These are phyloP conservation scores for Imbricaverruca yamaguchii DNA, from an alignment of 2,888 invertebrate genomes.

Conservation along the genomic window DNA sequence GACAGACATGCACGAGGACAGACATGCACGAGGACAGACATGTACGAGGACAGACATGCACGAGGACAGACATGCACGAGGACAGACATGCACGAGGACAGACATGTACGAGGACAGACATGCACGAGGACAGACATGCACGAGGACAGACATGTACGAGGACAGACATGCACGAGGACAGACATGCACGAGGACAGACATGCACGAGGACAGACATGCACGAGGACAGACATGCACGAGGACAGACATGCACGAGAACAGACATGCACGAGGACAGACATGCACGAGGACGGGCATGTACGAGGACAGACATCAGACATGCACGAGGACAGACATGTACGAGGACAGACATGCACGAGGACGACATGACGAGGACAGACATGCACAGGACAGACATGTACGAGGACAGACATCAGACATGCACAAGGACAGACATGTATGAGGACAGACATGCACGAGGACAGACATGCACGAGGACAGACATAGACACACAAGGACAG, in stretches of 20 bases:
- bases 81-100: too few species aligned
- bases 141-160: too few species aligned
- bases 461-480: not conserved
- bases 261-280: slow-evolving; percentile 8
- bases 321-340: not conserved
- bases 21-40: too few species aligned
- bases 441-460: not conserved
- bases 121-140: slow-evolving; percentile 7
- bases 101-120: not conserved
- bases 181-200: not conserved
- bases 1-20: slow-evolving; percentile 10
- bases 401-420: not conserved
- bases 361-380: not conserved
- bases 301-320: not conserved
- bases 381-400: slow-evolving; percentile 8
- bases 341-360: not conserved
- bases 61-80: slow-evolving; percentile 7
- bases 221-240: not conserved
- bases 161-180: not conserved
- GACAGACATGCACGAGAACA: not conserved
- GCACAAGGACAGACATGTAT: not conserved
- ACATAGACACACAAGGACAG: slow-evolving; percentile 9
- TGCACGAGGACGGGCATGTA: too few species aligned
- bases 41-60: not conserved
- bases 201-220: slow-evolving; percentile 7